phyloP scores from a whole-genome alignment of 2,797 vertebrate species.

The Argentina silus region DNA sequence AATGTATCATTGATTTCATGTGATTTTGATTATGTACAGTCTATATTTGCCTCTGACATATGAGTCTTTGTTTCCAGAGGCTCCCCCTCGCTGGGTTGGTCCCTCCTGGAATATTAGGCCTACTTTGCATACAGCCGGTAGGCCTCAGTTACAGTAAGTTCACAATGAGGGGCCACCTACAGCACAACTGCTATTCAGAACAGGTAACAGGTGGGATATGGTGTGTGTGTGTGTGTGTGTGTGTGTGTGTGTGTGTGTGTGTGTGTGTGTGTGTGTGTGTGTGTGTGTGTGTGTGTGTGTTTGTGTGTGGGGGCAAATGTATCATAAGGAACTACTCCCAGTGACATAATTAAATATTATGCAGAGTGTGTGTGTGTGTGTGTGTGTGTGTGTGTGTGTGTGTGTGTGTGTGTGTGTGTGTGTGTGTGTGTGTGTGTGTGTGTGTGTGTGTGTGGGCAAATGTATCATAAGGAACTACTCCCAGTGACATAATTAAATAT shows the following conservation, averaged over 20 bases:
- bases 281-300: neutral
- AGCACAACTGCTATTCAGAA: conserved; percentile 17
- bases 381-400: neutral
- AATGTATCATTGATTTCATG: neutral
- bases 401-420: neutral
- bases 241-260: conserved; percentile 9
- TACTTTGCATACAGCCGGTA: conserved; percentile 59
- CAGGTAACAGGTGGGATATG: conserved; percentile 40
- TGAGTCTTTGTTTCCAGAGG: conserved; percentile 22
- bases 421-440: neutral
- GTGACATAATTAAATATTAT: too few relatives aligned
- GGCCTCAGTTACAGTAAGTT: conserved; percentile 15
- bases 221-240: conserved; percentile 18
- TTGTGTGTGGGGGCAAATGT: neutral
- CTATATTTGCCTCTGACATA: conserved; percentile 4
- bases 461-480: too few relatives aligned
- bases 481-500: too few relatives aligned
- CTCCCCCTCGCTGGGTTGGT: conserved; percentile 16
- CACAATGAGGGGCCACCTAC: conserved; percentile 31
- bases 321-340: too few relatives aligned
- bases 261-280: neutral
- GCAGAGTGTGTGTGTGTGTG: neutral
- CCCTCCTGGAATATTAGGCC: conserved; percentile 12
- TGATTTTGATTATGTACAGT: neutral
- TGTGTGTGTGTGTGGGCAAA: neutral